These are phyloP conservation scores for Drosophila aff. DNA, from an alignment of 1,140 invertebrate genomes.

Conservation along the genomic window DNA sequence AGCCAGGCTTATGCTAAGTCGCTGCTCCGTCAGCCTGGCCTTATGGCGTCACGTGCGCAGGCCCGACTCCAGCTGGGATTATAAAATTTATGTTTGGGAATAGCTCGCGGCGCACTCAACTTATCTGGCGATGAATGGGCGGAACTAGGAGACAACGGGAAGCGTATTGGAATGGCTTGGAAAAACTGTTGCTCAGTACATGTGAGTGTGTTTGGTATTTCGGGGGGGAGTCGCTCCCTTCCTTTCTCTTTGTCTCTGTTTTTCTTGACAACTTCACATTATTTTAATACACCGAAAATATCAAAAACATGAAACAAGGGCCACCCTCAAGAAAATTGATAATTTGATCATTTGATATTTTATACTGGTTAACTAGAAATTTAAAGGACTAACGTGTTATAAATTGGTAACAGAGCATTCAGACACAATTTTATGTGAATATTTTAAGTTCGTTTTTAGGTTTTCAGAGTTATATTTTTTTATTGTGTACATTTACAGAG, in stretches of 20 bases:
- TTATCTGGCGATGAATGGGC: conserved; percentile 36
- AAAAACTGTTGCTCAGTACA: conserved; percentile 54
- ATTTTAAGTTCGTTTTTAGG: background rate
- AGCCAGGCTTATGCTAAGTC: conserved; percentile 69
- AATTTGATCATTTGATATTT: background rate
- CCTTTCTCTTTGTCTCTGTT: background rate
- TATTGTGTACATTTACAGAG: conserved; percentile 5
- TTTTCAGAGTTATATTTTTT: background rate
- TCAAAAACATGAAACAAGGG: background rate
- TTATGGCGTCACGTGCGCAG: conserved; percentile 67
- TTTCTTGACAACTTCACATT: conserved; percentile 62
- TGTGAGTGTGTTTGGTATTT: background rate
- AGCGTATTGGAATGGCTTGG: conserved; percentile 31
- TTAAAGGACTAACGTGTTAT: background rate
- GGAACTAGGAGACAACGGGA: conserved; percentile 25
- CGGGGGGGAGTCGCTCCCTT: background rate
- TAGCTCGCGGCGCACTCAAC: conserved; percentile 50
- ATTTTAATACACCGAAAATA: conserved; percentile 24
- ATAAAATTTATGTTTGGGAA: conserved; percentile 53
- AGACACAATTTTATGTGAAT: background rate
- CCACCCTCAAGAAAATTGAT: background rate
- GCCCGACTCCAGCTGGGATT: conserved; percentile 46
- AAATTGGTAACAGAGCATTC: background rate
- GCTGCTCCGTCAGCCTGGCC: conserved; percentile 30
- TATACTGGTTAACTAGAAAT: background rate